These are phyloP conservation scores for Gallinago undulata DNA, from an alignment of 2,113 vertebrate genomes.

Conservation along the genomic window DNA sequence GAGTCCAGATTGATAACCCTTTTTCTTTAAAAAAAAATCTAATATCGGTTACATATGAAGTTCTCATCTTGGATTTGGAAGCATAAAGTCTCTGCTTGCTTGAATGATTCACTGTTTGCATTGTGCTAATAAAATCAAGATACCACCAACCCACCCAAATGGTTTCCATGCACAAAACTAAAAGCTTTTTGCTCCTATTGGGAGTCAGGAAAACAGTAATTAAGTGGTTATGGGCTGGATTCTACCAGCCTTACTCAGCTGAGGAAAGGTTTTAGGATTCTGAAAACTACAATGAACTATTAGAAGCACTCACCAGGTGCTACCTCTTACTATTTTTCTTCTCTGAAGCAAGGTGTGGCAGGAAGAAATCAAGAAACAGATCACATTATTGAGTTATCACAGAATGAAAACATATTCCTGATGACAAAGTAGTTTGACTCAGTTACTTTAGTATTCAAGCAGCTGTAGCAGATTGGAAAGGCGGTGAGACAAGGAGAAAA, in stretches of 20 bases:
- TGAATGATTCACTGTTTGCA: not conserved
- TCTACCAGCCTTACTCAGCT: not conserved
- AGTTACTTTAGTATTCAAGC: conserved; percentile 51
- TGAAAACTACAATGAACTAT: not conserved
- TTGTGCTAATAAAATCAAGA: not conserved
- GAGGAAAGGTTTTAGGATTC: not conserved
- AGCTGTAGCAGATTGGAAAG: conserved; percentile 48
- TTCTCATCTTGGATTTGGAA: not conserved
- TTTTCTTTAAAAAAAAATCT: not conserved
- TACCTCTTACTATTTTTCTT: not conserved
- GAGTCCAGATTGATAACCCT: conserved; percentile 50
- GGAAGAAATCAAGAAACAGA: conserved; percentile 16
- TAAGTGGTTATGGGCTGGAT: not conserved
- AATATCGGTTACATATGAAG: not conserved
- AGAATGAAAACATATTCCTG: conserved; percentile 21
- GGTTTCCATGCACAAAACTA: not conserved
- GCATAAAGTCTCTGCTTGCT: not conserved
- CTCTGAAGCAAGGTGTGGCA: not conserved
- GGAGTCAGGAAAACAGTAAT: not conserved
- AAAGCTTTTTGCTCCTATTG: not conserved
- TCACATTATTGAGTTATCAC: conserved; percentile 37
- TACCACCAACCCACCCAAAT: not conserved
- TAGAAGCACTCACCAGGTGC: not conserved
- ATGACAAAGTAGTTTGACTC: conserved; percentile 44
- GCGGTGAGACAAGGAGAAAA: conserved; percentile 45